Conservation (phyloP, 2,113 vertebrate species). For the Orycteropus afer region DNA sequence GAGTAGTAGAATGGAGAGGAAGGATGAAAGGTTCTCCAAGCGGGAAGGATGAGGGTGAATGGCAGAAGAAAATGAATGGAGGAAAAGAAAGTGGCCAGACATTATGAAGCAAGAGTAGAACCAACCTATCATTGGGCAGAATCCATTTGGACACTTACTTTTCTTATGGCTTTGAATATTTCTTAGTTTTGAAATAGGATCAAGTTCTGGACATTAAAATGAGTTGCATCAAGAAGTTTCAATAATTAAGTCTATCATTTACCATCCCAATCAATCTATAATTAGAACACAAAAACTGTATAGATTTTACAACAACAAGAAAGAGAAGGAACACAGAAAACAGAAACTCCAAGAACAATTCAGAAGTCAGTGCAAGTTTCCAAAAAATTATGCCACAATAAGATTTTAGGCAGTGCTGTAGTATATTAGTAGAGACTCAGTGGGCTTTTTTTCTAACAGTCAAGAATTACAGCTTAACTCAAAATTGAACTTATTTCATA, state of each 20-base stretch:
- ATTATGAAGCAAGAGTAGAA: neutral
- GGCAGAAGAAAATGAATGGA: neutral
- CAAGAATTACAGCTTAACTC: neutral
- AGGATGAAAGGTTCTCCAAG: neutral
- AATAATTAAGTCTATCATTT: neutral
- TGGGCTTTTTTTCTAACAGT: neutral
- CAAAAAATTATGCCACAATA: neutral
- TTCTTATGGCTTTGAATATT: neutral
- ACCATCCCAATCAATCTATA: neutral
- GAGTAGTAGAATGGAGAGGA: neutral
- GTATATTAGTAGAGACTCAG: neutral
- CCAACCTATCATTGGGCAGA: neutral
- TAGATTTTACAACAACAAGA: neutral
- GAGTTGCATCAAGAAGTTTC: neutral
- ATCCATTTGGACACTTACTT: neutral
- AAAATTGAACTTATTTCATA: neutral
- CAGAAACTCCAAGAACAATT: neutral
- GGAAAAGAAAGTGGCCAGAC: neutral
- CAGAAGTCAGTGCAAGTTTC: neutral
- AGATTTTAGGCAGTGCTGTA: neutral
- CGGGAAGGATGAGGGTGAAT: neutral
- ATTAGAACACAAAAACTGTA: neutral
- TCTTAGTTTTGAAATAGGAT: constrained; percentile 15
- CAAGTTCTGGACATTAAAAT: neutral
- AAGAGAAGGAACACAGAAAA: neutral